These are phyloP conservation scores for Daphoenositta chrysoptera DNA, from an alignment of 2,113 vertebrate genomes.

Conservation along the genomic window DNA sequence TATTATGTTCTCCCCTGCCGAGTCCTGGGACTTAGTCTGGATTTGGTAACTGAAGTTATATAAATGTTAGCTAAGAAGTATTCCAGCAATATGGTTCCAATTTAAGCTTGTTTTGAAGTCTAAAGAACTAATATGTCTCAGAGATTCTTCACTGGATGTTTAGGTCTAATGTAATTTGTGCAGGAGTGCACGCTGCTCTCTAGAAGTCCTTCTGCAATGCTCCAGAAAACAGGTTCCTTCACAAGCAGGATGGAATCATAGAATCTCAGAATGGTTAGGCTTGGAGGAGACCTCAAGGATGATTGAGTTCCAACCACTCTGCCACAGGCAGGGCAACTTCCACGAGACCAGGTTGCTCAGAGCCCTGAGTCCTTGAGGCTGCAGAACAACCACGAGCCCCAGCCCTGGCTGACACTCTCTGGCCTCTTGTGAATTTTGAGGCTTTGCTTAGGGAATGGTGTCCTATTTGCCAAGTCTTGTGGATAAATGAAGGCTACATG, in stretches of 20 bases:
- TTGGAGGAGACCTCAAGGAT: background rate
- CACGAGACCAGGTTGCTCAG: background rate
- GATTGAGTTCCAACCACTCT: background rate
- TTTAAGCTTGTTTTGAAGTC: constrained; percentile 83
- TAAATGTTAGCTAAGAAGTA: constrained; percentile 80
- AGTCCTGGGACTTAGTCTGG: constrained; percentile 75
- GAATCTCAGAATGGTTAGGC: background rate
- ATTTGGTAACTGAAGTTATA: constrained; percentile 82
- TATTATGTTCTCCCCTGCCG: constrained; percentile 79
- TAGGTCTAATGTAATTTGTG: constrained; percentile 73
- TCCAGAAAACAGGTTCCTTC: constrained; percentile 59
- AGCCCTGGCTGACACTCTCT: constrained; percentile 65
- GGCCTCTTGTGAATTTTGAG: constrained; percentile 69
- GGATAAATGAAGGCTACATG: constrained; percentile 77
- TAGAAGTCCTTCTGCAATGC: background rate
- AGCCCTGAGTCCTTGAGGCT: background rate
- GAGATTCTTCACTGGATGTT: constrained; percentile 72
- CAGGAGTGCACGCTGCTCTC: background rate
- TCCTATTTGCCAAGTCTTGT: constrained; percentile 71
- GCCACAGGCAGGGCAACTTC: background rate
- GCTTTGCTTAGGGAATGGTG: constrained; percentile 76
- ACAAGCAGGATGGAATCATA: constrained; percentile 42
- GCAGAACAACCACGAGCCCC: constrained; percentile 56
- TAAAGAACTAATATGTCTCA: constrained; percentile 78
- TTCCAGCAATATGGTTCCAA: constrained; percentile 83